Conservation (phyloP, 2,888 invertebrate species). For the Gymnoscelis rufifasciata region DNA sequence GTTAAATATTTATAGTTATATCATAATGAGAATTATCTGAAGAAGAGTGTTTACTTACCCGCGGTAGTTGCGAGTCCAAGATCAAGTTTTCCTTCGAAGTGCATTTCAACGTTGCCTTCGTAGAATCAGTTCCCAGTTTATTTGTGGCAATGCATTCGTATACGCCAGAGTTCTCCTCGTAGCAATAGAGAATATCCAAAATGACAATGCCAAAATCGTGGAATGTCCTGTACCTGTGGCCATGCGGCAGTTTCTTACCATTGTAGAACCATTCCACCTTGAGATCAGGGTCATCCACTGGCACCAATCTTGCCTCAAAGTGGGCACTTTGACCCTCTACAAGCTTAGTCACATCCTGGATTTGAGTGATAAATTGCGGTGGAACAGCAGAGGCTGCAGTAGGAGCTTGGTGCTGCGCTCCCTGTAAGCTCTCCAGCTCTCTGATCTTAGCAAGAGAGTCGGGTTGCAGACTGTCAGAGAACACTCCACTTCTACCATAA, state of each 20-base stretch:
- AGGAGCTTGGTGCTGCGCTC: constrained; percentile 82
- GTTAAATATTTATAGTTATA: no score
- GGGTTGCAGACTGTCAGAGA: constrained; percentile 93
- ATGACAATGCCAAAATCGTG: constrained; percentile 98
- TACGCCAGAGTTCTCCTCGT: constrained; percentile 96
- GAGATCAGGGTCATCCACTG: constrained; percentile 95
- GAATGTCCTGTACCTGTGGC: constrained; percentile 97
- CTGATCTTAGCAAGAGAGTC: constrained; percentile 93
- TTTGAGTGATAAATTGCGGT: constrained; percentile 93
- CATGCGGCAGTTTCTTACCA: constrained; percentile 93
- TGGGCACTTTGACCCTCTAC: constrained; percentile 97
- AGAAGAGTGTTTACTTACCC: constrained; percentile 72
- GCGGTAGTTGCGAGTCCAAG: constrained; percentile 94
- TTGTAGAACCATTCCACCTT: constrained; percentile 97
- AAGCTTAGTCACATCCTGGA: constrained; percentile 89
- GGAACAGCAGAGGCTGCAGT: constrained; percentile 86
- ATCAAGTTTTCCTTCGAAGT: constrained; percentile 93
- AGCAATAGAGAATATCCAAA: constrained; percentile 95
- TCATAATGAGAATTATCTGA: neutral
- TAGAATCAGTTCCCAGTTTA: constrained; percentile 92
- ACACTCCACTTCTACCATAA: constrained; percentile 91
- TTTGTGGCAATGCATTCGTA: constrained; percentile 96
- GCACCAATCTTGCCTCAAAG: constrained; percentile 94
- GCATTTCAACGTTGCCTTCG: constrained; percentile 91
- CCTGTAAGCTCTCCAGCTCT: constrained; percentile 88